These are phyloP conservation scores for Rousettus leschenaultii DNA, from an alignment of 2,113 vertebrate genomes.

Conservation along the genomic window DNA sequence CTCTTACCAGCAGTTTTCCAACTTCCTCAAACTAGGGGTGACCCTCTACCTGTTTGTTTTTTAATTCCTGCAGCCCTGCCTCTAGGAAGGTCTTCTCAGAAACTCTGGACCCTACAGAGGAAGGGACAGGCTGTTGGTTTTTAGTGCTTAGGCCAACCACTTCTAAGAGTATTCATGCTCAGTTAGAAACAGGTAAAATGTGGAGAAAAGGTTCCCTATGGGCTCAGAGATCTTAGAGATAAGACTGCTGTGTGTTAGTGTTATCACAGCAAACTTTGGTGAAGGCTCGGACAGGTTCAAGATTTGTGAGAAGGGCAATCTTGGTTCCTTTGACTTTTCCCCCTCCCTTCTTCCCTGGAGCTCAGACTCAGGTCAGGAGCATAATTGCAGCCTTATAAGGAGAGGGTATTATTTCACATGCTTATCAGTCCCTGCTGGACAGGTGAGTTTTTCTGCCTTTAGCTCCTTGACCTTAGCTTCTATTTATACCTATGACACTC, in stretches of 20 bases:
- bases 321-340: neutral
- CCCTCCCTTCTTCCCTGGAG: neutral
- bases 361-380: neutral
- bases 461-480: slow-evolving; percentile 54
- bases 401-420: neutral
- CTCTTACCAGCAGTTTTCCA: neutral
- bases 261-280: neutral
- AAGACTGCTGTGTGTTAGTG: no score
- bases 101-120: neutral
- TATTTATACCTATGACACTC: slow-evolving; percentile 63
- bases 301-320: neutral
- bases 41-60: neutral
- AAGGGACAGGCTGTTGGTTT: neutral
- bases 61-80: neutral
- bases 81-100: neutral
- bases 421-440: neutral
- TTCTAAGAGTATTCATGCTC: neutral
- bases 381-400: neutral
- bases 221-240: neutral
- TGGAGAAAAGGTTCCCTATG: neutral
- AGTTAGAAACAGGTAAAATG: neutral
- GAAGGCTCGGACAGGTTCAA: neutral
- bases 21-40: neutral
- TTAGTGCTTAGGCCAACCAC: neutral
- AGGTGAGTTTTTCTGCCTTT: slow-evolving; percentile 33